A percentile compares a stretch with the other conserved stretches of the same genome.
These are phyloP conservation scores for Ochotona curzoniae DNA, from an alignment of 2,113 vertebrate genomes.

Conservation along the genomic window DNA sequence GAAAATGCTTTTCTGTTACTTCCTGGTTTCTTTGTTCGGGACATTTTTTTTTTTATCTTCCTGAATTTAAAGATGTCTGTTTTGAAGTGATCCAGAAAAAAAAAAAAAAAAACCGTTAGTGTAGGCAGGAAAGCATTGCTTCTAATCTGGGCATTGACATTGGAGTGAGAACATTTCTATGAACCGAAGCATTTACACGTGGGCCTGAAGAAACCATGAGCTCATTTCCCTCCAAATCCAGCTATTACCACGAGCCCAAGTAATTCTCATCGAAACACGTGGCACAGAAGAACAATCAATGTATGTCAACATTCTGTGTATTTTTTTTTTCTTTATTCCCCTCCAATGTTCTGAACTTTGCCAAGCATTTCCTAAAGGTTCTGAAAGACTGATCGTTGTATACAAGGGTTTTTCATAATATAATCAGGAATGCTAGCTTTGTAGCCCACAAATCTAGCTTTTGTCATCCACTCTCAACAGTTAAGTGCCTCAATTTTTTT, in stretches of 20 bases:
- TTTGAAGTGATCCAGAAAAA: slow-evolving; percentile 34
- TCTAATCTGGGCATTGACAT: slow-evolving; percentile 26
- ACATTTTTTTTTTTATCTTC: slow-evolving; percentile 25
- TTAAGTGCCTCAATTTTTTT: neutral
- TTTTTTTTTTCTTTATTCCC: neutral
- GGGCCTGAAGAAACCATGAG: neutral
- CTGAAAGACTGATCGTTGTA: neutral
- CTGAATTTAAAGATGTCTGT: neutral
- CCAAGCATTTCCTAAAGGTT: neutral
- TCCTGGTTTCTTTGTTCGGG: neutral
- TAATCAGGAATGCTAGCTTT: neutral
- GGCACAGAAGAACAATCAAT: neutral
- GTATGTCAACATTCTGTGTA: neutral
- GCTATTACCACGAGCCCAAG: neutral
- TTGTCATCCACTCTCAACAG: neutral
- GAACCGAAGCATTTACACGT: neutral
- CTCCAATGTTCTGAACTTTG: neutral
- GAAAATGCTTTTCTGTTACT: neutral
- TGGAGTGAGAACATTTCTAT: neutral
- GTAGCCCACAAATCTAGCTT: neutral
- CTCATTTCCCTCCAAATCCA: neutral
- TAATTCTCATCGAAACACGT: neutral
- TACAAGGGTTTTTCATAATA: neutral
- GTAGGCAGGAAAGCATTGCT: neutral
- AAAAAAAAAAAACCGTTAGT: slow-evolving; percentile 39